Evolutionary conservation across 1,140 invertebrate species (phyloP), one percentile per base, ranked within the genome.

Genomic region (Ceratitis capitata): DNA sequence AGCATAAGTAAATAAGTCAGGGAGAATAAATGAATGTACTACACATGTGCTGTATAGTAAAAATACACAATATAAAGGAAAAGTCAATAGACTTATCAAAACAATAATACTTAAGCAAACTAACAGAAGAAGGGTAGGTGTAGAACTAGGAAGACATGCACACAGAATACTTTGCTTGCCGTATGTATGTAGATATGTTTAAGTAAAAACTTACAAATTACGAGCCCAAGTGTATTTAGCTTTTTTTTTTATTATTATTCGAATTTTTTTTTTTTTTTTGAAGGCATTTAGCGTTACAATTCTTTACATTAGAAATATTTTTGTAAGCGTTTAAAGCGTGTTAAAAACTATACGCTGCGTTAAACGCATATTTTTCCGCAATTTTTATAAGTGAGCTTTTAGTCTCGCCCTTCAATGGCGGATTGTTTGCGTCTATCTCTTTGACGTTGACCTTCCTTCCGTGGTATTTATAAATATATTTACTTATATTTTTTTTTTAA

Each of bases 1-100:
- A n/a, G 12, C n/a, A 78, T 3, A 42, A 45, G 39, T 45, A 78
- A 42, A 78, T 47, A 69, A 69, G 64, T n/a, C 64, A 69, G 32
- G 19, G 64, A 19, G 35, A 6, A 19, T 39, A 69, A 7, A 78
- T n/a, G n/a, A n/a, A n/a, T n/a, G n/a, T n/a, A n/a, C n/a, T n/a
- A n/a, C n/a, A n/a, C n/a, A n/a, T n/a, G n/a, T n/a, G n/a, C n/a
- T n/a, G n/a, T n/a, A n/a, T n/a, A n/a, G n/a, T n/a, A n/a, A n/a
- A n/a, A n/a, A n/a, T 45, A 26, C 32, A 78, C 6, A 12, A 42
- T 47, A 23, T 69, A 45, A 23, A 42, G 39, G 23, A 78, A 74
- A 14, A 78, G 10, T 78, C 39, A 78, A 78, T n/a, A 69, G 64
- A 69, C 64, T 69, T 69, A 69, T 69, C 64, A 69, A 42, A 35